Percentiles rank a stretch among this genome's conserved stretches.
These are phyloP conservation scores for Bibio marci DNA, from an alignment of 2,888 invertebrate genomes.

Conservation along the genomic window DNA sequence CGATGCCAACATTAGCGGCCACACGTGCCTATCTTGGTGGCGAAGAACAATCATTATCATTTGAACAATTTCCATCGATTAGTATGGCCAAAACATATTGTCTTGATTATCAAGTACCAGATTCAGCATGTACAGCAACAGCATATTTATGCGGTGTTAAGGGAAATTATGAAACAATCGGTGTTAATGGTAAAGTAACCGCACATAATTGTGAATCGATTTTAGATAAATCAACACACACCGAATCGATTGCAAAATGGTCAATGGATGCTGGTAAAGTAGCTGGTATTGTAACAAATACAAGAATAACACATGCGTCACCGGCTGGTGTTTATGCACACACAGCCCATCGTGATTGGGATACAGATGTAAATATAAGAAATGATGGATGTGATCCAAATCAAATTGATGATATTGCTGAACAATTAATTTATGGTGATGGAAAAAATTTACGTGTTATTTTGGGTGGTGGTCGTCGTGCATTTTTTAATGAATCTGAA, in stretches of 20 bases:
- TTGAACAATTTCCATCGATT: conserved; percentile 58
- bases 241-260: conserved; percentile 49
- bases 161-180: conserved; percentile 50
- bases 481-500: conserved; percentile 31
- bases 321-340: conserved; percentile 55
- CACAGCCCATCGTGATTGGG: conserved; percentile 50
- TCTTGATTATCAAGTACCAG: conserved; percentile 58
- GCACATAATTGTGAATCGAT: conserved; percentile 41
- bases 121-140: conserved; percentile 70
- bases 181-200: conserved; percentile 42
- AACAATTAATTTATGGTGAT: conserved; percentile 45
- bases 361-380: conserved; percentile 39
- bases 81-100: conserved; percentile 68
- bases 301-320: conserved; percentile 60
- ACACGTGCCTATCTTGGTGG: conserved; percentile 60
- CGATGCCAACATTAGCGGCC: conserved; percentile 61
- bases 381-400: conserved; percentile 26
- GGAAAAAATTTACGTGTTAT: conserved; percentile 40
- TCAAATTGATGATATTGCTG: conserved; percentile 49
- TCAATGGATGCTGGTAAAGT: conserved; percentile 44
- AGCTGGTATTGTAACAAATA: conserved; percentile 55
- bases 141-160: conserved; percentile 67
- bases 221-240: conserved; percentile 33
- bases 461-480: conserved; percentile 39
- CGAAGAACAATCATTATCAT: conserved; percentile 51